phyloP scores from a whole-genome alignment of 2,797 vertebrate genomes.

The Malurus splendens region DNA sequence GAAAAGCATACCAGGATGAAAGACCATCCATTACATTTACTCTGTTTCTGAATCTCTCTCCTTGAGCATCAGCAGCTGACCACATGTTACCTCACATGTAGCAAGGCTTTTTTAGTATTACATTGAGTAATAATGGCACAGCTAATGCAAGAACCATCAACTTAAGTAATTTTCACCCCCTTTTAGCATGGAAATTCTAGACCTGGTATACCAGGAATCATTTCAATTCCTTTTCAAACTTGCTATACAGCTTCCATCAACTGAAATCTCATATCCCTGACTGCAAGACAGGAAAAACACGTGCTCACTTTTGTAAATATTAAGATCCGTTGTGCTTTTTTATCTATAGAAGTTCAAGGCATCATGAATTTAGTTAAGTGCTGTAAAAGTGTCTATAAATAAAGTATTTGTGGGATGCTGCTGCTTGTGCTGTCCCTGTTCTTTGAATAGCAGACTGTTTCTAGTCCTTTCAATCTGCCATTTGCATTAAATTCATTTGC shows the following conservation, averaged over 20 bases:
- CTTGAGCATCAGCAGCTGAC: not conserved
- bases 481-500: slow-evolving; percentile 17
- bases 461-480: slow-evolving; percentile 16
- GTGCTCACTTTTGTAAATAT: not conserved
- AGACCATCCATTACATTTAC: not conserved
- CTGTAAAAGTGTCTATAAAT: slow-evolving; percentile 38
- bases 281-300: not conserved
- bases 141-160: not conserved
- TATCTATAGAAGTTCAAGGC: not conserved
- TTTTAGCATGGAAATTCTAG: not conserved
- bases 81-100: not conserved
- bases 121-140: not conserved
- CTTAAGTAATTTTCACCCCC: not conserved
- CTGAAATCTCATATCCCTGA: not conserved
- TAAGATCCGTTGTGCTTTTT: not conserved
- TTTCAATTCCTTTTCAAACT: not conserved
- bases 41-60: not conserved
- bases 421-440: slow-evolving; percentile 27
- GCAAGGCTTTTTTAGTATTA: not conserved
- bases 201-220: not conserved
- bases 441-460: not conserved
- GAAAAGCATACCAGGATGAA: not conserved
- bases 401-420: slow-evolving; percentile 40
- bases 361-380: slow-evolving; percentile 1
- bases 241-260: not conserved